A percentile compares a stretch with the other conserved stretches of the same genome.
phyloP scores from a whole-genome alignment of 2,113 vertebrate genomes.

The Aegithalos caudatus region DNA sequence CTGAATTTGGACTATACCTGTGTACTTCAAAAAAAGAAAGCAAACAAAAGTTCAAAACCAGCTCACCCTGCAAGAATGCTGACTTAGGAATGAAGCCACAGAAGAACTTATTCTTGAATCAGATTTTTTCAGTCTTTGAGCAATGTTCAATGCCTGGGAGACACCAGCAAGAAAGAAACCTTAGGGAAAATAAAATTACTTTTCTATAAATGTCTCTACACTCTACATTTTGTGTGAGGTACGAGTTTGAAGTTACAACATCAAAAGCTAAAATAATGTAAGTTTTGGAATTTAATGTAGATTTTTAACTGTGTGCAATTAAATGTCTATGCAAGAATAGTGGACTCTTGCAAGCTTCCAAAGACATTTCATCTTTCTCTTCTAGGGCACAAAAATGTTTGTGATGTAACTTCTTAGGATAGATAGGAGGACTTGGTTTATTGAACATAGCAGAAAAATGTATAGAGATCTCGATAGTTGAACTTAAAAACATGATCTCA shows the following conservation, averaged over 20 bases:
- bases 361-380: background rate
- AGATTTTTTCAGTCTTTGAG: background rate
- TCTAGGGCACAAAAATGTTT: background rate
- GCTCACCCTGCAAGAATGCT: background rate
- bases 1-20: background rate
- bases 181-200: background rate
- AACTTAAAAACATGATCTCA: background rate
- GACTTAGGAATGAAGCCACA: background rate
- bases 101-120: background rate
- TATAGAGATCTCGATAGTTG: background rate
- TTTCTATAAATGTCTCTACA: background rate
- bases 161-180: background rate
- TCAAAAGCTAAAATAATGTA: background rate
- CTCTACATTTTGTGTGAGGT: background rate
- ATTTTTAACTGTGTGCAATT: background rate
- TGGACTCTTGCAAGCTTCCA: background rate
- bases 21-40: background rate
- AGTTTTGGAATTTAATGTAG: background rate
- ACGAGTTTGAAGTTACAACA: background rate
- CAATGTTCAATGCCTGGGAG: background rate
- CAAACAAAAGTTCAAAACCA: background rate
- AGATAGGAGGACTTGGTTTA: background rate
- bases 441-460: background rate
- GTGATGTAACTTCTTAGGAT: background rate
- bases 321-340: background rate